Evolutionary conservation across 2,888 invertebrate species (phyloP).

Genomic region (Cryptocephalus moraei): DNA sequence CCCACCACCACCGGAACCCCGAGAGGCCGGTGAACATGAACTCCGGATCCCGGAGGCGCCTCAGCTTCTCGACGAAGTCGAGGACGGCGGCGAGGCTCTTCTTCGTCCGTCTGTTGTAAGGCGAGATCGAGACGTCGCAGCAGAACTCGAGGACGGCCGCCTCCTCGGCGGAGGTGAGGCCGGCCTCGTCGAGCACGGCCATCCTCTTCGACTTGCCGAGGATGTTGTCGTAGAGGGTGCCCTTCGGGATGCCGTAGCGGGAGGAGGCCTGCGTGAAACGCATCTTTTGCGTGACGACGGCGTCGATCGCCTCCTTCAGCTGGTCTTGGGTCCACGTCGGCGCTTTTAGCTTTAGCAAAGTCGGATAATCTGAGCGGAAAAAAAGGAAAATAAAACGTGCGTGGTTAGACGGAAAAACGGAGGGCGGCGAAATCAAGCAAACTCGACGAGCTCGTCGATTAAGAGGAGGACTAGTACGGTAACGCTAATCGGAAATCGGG

Average conservation of each 20-base stretch:
- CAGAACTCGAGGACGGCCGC: conserved; percentile 59
- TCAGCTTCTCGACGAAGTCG: conserved; percentile 54
- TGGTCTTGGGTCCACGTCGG: conserved; percentile 66
- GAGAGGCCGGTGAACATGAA: conserved; percentile 61
- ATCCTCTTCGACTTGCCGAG: conserved; percentile 67
- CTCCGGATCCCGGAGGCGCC: conserved; percentile 48
- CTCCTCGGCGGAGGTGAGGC: conserved; percentile 50
- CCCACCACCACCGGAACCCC: conserved; percentile 75
- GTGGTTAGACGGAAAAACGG: conserved; percentile 7
- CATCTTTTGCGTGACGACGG: conserved; percentile 65
- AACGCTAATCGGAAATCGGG: no score
- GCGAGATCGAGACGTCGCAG: conserved; percentile 58
- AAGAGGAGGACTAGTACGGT: no score
- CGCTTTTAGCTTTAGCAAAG: conserved; percentile 60
- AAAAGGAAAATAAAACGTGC: conserved; percentile 21
- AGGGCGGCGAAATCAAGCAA: neutral
- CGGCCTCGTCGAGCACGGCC: conserved; percentile 63
- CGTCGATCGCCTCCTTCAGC: conserved; percentile 65
- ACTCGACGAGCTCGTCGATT: neutral
- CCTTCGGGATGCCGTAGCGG: conserved; percentile 63
- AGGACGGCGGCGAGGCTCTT: conserved; percentile 54
- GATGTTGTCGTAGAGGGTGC: conserved; percentile 68
- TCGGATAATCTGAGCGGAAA: conserved; percentile 44
- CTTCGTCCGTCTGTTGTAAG: conserved; percentile 63
- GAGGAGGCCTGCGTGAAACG: conserved; percentile 67